Base-by-base conservation (phyloP, 2,797 vertebrate species). In the Percopsis omiscomaycus region DNA sequence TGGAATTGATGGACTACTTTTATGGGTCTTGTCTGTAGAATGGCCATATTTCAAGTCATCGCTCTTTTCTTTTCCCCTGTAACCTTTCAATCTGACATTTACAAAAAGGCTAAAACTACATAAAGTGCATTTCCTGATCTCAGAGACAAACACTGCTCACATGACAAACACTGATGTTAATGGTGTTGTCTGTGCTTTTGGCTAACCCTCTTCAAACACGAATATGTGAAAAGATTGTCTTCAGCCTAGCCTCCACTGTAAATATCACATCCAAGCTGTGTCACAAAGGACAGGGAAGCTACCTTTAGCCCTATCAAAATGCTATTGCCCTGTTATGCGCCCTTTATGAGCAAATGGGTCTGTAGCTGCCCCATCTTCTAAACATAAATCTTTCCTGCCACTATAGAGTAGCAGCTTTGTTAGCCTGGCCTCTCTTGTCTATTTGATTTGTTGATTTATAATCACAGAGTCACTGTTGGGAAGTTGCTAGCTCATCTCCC, bases 61-160 rank as follows among this genome's bases (percentile, higher is more conserved):
- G 67, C 72, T 60, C 52, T 54, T 59, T 27, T 67, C 52, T 56
- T 55, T 44, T 66, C 51, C 66, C 30, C 51, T 45, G 37, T 82
- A 78, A 85, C 79, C 79, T 86, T 84, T 86, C 64, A 55, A 62
- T 80, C 80, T 86, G 85, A 86, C 88, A 86, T 88, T 88, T 88
- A 74, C 52, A 74, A 73, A 76, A 86, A 79, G 66, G 55, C 69
- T 77, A 82, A 82, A 65, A 61, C 68, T 59, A 64, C 66, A 69
- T 66, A 57, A 66, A 74, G 56, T 53, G 46, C 37, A 52, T n/a
- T 49, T 4, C 5, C 52, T 22, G 52, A 32, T 52, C 52, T 32
- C 52, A 75, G 63, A 76, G 56, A 74, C 64, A 78, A 68, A 73
- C 70, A 73, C 65, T 46, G 73, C 84, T 87, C 80, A 55, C 66